Percentiles rank a stretch among this genome's conserved stretches.
Conservation (phyloP, 2,888 invertebrate genomes). For the Myopa testacea region DNA sequence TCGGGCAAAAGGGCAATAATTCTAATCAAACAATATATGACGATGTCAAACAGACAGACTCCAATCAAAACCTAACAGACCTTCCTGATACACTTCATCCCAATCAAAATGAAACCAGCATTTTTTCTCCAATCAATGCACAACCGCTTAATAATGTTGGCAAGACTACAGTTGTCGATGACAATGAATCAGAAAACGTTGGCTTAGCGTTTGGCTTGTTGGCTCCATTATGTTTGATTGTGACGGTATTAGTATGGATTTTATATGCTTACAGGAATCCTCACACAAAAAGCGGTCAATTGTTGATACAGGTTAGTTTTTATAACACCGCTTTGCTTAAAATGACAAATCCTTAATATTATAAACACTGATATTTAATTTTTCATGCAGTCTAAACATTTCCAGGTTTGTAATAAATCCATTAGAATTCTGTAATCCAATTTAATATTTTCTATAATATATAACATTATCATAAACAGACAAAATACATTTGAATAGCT, state of each 20-base stretch:
- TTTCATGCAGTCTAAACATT: slow-evolving; percentile 67
- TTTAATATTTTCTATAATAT: not conserved
- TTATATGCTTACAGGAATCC: slow-evolving; percentile 97
- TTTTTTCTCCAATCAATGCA: slow-evolving; percentile 11
- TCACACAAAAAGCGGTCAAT: slow-evolving; percentile 93
- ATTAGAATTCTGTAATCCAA: slow-evolving; percentile 3
- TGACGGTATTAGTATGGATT: slow-evolving; percentile 82
- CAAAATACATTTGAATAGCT: too few species aligned
- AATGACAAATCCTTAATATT: slow-evolving; percentile 40
- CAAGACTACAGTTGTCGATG: slow-evolving; percentile 42
- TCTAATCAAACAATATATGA: slow-evolving; percentile 52
- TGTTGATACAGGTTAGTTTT: slow-evolving; percentile 88
- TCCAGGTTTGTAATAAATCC: slow-evolving; percentile 63
- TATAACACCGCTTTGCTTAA: not conserved
- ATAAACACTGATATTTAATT: slow-evolving; percentile 36
- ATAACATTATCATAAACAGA: too few species aligned
- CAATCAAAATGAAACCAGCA: slow-evolving; percentile 31
- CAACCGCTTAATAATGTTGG: slow-evolving; percentile 28
- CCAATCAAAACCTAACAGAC: slow-evolving; percentile 18
- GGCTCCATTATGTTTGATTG: slow-evolving; percentile 76
- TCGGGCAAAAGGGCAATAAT: slow-evolving; percentile 65
- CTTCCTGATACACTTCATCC: slow-evolving; percentile 23
- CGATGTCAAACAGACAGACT: slow-evolving; percentile 27
- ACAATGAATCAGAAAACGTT: slow-evolving; percentile 58
- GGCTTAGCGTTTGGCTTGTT: slow-evolving; percentile 75